Conservation (phyloP, 2,888 invertebrate species). For the Drosophila hamatofila region DNA sequence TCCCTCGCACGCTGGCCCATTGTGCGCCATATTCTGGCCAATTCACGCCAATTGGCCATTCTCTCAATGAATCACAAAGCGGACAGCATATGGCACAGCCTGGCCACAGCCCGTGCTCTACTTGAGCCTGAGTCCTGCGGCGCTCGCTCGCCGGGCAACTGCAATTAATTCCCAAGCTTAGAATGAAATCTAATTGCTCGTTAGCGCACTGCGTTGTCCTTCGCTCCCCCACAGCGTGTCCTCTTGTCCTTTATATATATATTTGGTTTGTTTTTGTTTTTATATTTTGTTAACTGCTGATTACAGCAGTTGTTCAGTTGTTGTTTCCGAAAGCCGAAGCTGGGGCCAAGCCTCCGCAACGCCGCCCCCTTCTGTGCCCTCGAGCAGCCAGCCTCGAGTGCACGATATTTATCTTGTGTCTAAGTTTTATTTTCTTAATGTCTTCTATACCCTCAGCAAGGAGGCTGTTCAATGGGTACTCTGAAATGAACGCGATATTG, state of each 20-base stretch:
- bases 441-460: slow-evolving; percentile 37
- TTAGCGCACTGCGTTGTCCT: slow-evolving; percentile 77
- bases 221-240: slow-evolving; percentile 14
- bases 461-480: background rate
- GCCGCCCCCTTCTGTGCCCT: background rate
- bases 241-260: slow-evolving; percentile 22
- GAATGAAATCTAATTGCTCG: slow-evolving; percentile 85
- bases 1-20: background rate
- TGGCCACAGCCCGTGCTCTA: slow-evolving; percentile 37
- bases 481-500: background rate
- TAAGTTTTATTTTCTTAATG: slow-evolving; percentile 72
- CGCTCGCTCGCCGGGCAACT: slow-evolving; percentile 56
- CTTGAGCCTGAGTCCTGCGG: slow-evolving; percentile 42
- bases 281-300: slow-evolving; percentile 84
- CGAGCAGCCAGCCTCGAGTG: slow-evolving; percentile 6
- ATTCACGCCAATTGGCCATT: slow-evolving; percentile 75
- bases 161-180: slow-evolving; percentile 84
- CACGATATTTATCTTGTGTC: slow-evolving; percentile 78
- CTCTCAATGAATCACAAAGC: slow-evolving; percentile 71
- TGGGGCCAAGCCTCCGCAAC: background rate
- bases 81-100: slow-evolving; percentile 71
- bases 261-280: slow-evolving; percentile 59
- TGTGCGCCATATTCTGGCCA: slow-evolving; percentile 16
- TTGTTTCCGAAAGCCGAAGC: slow-evolving; percentile 30
- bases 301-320: slow-evolving; percentile 79